phyloP scores from a whole-genome alignment of 1,140 invertebrate species.

The Eulimnadia texana region DNA sequence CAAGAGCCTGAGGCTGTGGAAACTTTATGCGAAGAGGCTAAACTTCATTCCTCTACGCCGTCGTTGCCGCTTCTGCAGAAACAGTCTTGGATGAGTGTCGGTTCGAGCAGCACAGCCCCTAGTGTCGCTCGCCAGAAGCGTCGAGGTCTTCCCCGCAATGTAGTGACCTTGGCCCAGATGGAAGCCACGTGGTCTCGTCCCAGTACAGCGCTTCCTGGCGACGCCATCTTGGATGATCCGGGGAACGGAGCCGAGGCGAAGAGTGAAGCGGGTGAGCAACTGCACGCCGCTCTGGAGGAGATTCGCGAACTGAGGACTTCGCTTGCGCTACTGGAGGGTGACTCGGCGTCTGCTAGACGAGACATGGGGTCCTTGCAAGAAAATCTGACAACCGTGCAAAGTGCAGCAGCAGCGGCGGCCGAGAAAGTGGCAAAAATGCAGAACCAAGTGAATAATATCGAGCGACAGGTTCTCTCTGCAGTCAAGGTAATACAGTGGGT shows the following conservation, averaged over 20 bases:
- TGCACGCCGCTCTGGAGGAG: neutral
- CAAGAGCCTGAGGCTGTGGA: neutral
- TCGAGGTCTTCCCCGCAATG: neutral
- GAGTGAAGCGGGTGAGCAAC: neutral
- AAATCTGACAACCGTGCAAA: slow-evolving; percentile 20
- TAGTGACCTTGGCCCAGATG: slow-evolving; percentile 3
- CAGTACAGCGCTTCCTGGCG: neutral
- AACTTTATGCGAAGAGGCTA: slow-evolving; percentile 1
- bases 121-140: neutral
- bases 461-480: slow-evolving; percentile 19
- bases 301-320: slow-evolving; percentile 14
- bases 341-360: slow-evolving; percentile 17
- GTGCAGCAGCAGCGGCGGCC: slow-evolving; percentile 15
- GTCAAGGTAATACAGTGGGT: slow-evolving; percentile 17
- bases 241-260: neutral
- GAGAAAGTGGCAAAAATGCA: slow-evolving; percentile 20
- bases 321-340: slow-evolving; percentile 19
- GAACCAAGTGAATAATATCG: slow-evolving; percentile 19
- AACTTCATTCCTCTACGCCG: neutral
- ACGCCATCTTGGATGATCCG: neutral
- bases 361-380: slow-evolving; percentile 21
- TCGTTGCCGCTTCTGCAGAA: neutral
- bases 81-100: neutral
- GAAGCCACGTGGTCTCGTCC: slow-evolving; percentile 1
- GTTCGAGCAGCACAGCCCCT: neutral